Conservation (phyloP, 2,888 invertebrate genomes). For the Asteroscopus sphinx region DNA sequence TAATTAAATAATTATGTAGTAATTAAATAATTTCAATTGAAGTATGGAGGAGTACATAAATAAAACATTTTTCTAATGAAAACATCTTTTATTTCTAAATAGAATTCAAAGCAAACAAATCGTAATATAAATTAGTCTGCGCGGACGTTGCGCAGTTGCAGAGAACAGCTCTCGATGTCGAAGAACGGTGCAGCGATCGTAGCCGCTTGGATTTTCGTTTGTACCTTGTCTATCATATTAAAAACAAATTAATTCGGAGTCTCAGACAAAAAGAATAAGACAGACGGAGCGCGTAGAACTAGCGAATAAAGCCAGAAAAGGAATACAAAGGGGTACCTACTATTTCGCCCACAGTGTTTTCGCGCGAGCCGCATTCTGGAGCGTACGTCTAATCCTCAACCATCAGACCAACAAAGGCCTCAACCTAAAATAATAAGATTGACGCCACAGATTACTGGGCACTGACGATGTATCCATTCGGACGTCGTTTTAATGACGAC, state of each 20-base stretch:
- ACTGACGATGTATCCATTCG: no score
- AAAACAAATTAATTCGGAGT: not conserved
- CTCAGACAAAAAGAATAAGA: no score
- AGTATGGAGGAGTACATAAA: conserved; percentile 85
- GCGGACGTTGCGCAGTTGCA: conserved; percentile 68
- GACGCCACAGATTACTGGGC: no score
- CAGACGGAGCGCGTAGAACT: no score
- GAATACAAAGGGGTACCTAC: no score
- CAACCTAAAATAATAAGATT: no score
- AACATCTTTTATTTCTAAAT: conserved; percentile 65
- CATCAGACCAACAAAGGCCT: no score
- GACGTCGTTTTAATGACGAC: no score
- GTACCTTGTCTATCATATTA: conserved; percentile 72
- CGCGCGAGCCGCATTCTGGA: no score
- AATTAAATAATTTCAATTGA: conserved; percentile 82
- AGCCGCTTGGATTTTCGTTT: conserved; percentile 80
- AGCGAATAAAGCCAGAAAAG: no score
- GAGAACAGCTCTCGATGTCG: conserved; percentile 73
- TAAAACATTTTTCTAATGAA: conserved; percentile 85
- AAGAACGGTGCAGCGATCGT: conserved; percentile 78
- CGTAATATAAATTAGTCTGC: conserved; percentile 63
- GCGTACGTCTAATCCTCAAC: no score
- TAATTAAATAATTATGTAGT: conserved; percentile 83
- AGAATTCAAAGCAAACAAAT: conserved; percentile 1
- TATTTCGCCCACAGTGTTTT: no score